Conservation (phyloP, 2,797 vertebrate genomes). For the Gymnocypris eckloni region DNA sequence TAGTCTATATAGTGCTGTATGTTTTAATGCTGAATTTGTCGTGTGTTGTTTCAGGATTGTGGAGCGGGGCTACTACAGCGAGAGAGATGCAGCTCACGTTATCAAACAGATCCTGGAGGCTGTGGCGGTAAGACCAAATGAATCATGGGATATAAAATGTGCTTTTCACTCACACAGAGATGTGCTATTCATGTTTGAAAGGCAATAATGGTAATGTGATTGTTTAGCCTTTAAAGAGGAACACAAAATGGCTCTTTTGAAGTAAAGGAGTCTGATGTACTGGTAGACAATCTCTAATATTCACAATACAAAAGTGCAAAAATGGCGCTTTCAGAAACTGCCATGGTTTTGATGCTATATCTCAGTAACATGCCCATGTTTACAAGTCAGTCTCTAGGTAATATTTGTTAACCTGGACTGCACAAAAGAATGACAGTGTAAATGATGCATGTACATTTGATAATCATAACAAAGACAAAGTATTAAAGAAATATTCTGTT, state of each 20-base stretch:
- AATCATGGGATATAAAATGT: conserved; percentile 19
- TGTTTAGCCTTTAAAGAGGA: background rate
- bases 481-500: background rate
- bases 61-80: conserved; percentile 90
- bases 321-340: background rate
- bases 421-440: background rate
- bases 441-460: background rate
- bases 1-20: background rate
- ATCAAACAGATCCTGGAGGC: conserved; percentile 92
- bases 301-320: background rate
- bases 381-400: background rate
- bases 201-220: conserved; percentile 13
- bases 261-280: background rate
- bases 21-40: background rate
- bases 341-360: background rate
- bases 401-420: background rate
- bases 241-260: conserved; percentile 16
- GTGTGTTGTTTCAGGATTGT: conserved; percentile 81
- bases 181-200: conserved; percentile 2
- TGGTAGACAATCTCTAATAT: background rate
- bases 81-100: conserved; percentile 86
- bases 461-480: background rate
- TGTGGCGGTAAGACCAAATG: conserved; percentile 77
- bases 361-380: background rate
- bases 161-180: background rate